These are phyloP conservation scores for Clitarchus hookeri DNA, from an alignment of 2,888 invertebrate species.

Conservation along the genomic window DNA sequence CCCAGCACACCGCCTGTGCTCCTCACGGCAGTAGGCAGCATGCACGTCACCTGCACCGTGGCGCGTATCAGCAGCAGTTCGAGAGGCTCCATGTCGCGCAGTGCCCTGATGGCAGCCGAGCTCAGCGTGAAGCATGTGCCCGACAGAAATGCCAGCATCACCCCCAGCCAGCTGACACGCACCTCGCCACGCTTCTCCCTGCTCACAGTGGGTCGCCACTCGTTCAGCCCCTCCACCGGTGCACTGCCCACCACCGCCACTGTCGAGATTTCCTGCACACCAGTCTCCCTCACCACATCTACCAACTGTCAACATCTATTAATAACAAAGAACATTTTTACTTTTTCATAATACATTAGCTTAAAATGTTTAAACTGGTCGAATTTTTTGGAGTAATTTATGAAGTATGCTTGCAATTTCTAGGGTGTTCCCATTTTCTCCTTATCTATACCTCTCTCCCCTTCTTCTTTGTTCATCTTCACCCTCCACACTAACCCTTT, in stretches of 20 bases:
- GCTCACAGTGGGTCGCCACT: slow-evolving; percentile 32
- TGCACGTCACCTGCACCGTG: slow-evolving; percentile 53
- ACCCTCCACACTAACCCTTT: no score
- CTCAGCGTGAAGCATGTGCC: slow-evolving; percentile 58
- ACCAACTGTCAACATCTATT: no score
- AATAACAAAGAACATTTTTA: no score
- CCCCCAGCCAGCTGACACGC: slow-evolving; percentile 46
- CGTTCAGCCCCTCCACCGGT: background rate
- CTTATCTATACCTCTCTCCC: no score
- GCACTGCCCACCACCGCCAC: background rate
- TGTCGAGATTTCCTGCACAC: background rate
- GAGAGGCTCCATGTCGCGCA: slow-evolving; percentile 56
- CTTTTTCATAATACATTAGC: no score
- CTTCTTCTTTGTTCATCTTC: no score
- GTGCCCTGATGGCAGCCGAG: slow-evolving; percentile 55
- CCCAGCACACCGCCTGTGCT: slow-evolving; percentile 51
- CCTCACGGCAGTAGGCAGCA: slow-evolving; percentile 51
- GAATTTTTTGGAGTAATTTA: no score
- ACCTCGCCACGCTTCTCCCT: slow-evolving; percentile 19
- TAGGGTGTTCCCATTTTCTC: no score
- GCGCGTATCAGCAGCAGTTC: slow-evolving; percentile 54
- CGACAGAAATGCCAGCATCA: slow-evolving; percentile 55
- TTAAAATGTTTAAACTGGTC: no score
- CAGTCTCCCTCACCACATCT: no score
- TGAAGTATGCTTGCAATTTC: no score